Evolutionary conservation across 1,140 invertebrate species (phyloP).

Genomic region (Pogonomyrmex barbatus): DNA sequence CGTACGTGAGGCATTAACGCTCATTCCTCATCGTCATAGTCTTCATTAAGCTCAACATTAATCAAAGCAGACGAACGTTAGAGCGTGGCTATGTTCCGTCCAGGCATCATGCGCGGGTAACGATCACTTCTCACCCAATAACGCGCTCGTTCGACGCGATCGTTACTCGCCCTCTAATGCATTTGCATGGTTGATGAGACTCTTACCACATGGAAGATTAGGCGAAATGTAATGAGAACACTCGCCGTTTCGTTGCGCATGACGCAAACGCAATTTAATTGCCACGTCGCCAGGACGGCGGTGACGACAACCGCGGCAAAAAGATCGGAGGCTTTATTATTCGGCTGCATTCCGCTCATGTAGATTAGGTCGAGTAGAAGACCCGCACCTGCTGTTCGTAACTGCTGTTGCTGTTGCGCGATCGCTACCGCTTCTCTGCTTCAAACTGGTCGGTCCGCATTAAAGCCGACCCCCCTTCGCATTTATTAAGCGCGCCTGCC

Average conservation of each 20-base stretch:
- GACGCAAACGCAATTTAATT: constrained; percentile 26
- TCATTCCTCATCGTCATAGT: constrained; percentile 41
- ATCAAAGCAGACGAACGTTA: constrained; percentile 16
- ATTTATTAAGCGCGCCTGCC: constrained; percentile 63
- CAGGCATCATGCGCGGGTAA: constrained; percentile 11
- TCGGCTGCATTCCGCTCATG: constrained; percentile 77
- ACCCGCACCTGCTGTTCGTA: constrained; percentile 65
- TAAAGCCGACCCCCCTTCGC: constrained; percentile 47
- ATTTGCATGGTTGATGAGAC: constrained; percentile 4
- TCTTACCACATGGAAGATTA: not conserved
- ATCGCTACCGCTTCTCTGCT: constrained; percentile 14
- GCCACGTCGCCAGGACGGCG: not conserved
- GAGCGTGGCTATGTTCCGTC: not conserved
- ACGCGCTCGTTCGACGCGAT: constrained; percentile 12
- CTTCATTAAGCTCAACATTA: constrained; percentile 36
- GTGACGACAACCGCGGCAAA: constrained; percentile 1
- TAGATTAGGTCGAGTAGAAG: constrained; percentile 70
- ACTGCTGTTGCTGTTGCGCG: constrained; percentile 32
- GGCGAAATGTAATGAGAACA: not conserved
- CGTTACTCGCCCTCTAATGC: constrained; percentile 24
- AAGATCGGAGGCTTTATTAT: constrained; percentile 65
- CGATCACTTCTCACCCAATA: constrained; percentile 58
- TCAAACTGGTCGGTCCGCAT: constrained; percentile 70
- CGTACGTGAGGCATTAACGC: constrained; percentile 9
- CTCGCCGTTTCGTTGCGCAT: not conserved